These are phyloP conservation scores for Elaeidobius kamerunicus DNA, from an alignment of 2,888 invertebrate species.

Conservation along the genomic window DNA sequence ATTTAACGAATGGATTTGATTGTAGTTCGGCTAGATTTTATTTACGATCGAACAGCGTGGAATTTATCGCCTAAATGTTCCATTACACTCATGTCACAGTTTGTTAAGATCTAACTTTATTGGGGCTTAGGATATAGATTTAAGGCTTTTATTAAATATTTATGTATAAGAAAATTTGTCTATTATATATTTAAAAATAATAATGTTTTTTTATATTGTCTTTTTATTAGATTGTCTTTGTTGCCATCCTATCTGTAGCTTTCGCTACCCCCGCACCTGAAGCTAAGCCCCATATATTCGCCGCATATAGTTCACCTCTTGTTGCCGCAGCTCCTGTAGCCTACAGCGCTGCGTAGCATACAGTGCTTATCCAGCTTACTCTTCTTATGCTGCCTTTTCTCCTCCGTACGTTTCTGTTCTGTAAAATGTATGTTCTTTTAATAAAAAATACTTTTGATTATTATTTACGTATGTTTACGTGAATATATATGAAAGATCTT, in stretches of 20 bases:
- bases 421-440: not conserved
- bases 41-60: not conserved
- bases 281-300: conserved; percentile 16
- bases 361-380: conserved; percentile 17
- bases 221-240: conserved; percentile 28
- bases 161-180: no score
- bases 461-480: no score
- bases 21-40: conserved; percentile 9
- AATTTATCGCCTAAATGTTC: conserved; percentile 10
- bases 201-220: no score
- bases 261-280: conserved; percentile 30
- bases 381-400: conserved; percentile 20
- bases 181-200: no score
- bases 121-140: no score
- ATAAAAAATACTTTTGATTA: no score
- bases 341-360: conserved; percentile 27
- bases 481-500: no score
- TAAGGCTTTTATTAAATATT: no score
- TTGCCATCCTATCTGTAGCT: conserved; percentile 31
- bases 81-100: conserved; percentile 1
- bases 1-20: conserved; percentile 22
- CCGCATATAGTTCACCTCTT: conserved; percentile 23
- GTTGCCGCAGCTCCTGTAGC: conserved; percentile 24
- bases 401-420: conserved; percentile 16
- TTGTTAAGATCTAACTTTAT: no score